Base-by-base conservation (phyloP, 2,113 vertebrate species). In the Struthio camelus region DNA sequence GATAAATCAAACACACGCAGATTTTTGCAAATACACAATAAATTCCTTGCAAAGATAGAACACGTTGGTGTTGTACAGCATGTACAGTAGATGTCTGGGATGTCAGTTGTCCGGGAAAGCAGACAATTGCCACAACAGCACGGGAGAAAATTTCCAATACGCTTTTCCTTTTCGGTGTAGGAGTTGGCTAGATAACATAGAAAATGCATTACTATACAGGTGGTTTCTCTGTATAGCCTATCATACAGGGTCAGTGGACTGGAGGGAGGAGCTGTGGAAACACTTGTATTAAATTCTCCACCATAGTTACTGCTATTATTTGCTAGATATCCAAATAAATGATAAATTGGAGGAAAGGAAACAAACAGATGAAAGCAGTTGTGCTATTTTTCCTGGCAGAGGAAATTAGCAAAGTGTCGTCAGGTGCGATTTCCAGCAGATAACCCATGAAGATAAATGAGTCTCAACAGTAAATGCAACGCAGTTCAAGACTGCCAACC, bases 101-200 rank as follows among this genome's bases (percentile, higher is more conserved):
- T 94, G 84, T 32, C 62, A 76, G 28, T 77, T 94, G 75, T 85
- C 92, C 91, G 34, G 53, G 62, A 72, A 93, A 91, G 71, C 75
- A 89, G 70, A 69, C 56, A 89, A 71, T 65, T 95, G n/a, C 58
- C 58, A 28, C 85, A 44, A 83, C 91, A 95, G 16, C 11, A 83
- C 34, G 36, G 44, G 59, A 80, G 40, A 87, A 28, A 80, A 59
- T 89, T 89, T 80, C 40, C 53, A 70, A 22, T 65, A 2, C 19
- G 9, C 2, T 0, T 87, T 87, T 91, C 32, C 38, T 58, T 73
- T 87, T 24, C 28, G 28, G 22, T 65, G 36, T 69, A 46, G 36
- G 22, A 70, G 90, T 82, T 80, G 64, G 27, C 46, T 78, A 0
- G 25, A 3, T 54, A 85, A 38, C 38, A 42, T 23, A 59, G 22